Evolutionary conservation across 2,113 vertebrate species (phyloP).

Genomic region (Pterocles gutturalis): DNA sequence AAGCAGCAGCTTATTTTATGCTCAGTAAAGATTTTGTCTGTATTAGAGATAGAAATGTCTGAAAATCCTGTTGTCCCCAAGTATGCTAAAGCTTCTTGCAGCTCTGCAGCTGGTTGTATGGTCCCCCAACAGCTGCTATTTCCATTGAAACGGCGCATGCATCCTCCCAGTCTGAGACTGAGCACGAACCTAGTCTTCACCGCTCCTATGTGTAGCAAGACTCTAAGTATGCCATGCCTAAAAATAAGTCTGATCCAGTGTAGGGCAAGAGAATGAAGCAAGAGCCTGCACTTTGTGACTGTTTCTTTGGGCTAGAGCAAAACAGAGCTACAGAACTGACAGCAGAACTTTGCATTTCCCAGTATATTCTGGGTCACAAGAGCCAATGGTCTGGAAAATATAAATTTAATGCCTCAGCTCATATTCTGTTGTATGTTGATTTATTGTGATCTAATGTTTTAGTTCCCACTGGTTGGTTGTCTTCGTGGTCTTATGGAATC

Average conservation of each 20-base stretch:
- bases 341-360: slow-evolving; percentile 38
- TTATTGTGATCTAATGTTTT: slow-evolving; percentile 43
- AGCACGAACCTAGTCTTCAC: neutral
- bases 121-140: neutral
- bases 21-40: neutral
- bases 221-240: neutral
- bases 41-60: neutral
- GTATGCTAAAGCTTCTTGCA: neutral
- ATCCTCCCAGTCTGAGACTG: neutral
- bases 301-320: slow-evolving; percentile 36
- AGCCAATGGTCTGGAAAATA: slow-evolving; percentile 63
- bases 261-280: neutral
- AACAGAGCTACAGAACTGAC: slow-evolving; percentile 8
- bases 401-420: slow-evolving; percentile 62
- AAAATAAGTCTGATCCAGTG: neutral
- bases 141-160: neutral
- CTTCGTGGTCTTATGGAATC: slow-evolving; percentile 38
- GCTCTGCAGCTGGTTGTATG: neutral
- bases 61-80: neutral
- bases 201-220: neutral
- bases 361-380: slow-evolving; percentile 45
- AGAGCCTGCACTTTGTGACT: neutral
- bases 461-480: neutral
- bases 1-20: neutral
- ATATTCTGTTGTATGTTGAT: slow-evolving; percentile 55